A percentile compares a stretch with the other conserved stretches of the same genome.
These are phyloP conservation scores for Kobus ellipsiprymnus DNA, from an alignment of 2,113 vertebrate genomes.

Conservation along the genomic window DNA sequence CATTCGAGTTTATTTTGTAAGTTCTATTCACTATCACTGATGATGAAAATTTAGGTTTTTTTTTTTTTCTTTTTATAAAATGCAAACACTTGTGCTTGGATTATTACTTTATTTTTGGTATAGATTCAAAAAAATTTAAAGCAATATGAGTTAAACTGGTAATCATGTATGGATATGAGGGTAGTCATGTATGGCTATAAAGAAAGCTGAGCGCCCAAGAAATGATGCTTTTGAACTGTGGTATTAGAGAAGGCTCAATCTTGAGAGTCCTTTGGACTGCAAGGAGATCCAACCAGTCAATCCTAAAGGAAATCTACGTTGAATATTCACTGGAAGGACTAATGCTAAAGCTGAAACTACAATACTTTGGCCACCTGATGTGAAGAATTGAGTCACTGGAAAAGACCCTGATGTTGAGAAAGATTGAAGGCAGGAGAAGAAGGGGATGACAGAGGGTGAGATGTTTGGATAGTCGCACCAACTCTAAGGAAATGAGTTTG, in stretches of 20 bases:
- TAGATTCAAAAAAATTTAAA: neutral
- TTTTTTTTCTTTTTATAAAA: neutral
- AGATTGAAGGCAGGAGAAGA: neutral
- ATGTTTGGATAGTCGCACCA: neutral
- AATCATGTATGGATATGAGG: no score
- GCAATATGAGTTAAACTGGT: no score
- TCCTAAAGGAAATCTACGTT: neutral
- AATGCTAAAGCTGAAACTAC: neutral
- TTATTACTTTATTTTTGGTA: neutral
- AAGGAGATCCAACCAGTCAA: neutral
- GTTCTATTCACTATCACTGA: neutral
- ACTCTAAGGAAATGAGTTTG: neutral
- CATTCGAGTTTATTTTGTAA: neutral
- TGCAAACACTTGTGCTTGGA: neutral
- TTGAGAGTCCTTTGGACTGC: no score
- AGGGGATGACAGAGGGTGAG: neutral
- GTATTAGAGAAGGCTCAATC: no score
- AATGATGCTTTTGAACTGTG: no score
- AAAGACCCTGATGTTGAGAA: neutral
- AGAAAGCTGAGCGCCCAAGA: no score
- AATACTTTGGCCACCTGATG: neutral
- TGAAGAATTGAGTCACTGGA: neutral
- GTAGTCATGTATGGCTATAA: no score
- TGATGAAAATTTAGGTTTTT: neutral
- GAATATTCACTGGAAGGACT: neutral